These are phyloP conservation scores for Cantharis nigra DNA, from an alignment of 2,888 invertebrate species.

Conservation along the genomic window DNA sequence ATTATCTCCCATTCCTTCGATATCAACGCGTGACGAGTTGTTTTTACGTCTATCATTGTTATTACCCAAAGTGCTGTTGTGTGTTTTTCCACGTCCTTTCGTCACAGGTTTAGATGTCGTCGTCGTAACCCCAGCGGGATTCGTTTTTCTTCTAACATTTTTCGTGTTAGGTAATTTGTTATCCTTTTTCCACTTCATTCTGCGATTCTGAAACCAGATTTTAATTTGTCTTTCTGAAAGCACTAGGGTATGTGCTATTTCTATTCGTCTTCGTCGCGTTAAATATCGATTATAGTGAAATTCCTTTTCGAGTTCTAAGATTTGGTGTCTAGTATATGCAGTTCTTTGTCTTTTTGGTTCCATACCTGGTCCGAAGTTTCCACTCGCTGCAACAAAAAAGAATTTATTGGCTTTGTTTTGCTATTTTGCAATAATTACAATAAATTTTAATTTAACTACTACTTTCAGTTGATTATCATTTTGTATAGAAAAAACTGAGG, in stretches of 20 bases:
- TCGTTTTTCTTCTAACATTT: slow-evolving; percentile 75
- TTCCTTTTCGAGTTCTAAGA: slow-evolving; percentile 95
- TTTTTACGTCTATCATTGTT: slow-evolving; percentile 72
- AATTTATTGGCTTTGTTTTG: background rate
- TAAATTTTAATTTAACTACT: background rate
- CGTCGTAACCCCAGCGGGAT: slow-evolving; percentile 72
- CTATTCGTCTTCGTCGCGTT: slow-evolving; percentile 92
- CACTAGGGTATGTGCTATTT: slow-evolving; percentile 95
- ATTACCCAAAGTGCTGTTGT: slow-evolving; percentile 54
- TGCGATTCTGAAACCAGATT: slow-evolving; percentile 85
- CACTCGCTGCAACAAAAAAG: slow-evolving; percentile 75
- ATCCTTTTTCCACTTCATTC: slow-evolving; percentile 88
- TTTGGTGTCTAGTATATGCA: slow-evolving; percentile 97
- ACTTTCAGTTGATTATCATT: background rate
- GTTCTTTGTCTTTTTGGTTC: slow-evolving; percentile 96
- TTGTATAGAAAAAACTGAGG: background rate
- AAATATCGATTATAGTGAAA: slow-evolving; percentile 97
- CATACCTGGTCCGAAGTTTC: slow-evolving; percentile 87
- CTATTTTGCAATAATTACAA: slow-evolving; percentile 19
- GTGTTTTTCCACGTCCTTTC: slow-evolving; percentile 55
- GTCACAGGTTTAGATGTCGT: slow-evolving; percentile 31
- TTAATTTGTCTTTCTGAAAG: slow-evolving; percentile 90
- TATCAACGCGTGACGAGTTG: slow-evolving; percentile 53
- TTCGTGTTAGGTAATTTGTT: slow-evolving; percentile 88
- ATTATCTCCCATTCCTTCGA: slow-evolving; percentile 61